These are phyloP conservation scores for Tridacna crocea DNA, from an alignment of 2,888 invertebrate species.

Conservation along the genomic window DNA sequence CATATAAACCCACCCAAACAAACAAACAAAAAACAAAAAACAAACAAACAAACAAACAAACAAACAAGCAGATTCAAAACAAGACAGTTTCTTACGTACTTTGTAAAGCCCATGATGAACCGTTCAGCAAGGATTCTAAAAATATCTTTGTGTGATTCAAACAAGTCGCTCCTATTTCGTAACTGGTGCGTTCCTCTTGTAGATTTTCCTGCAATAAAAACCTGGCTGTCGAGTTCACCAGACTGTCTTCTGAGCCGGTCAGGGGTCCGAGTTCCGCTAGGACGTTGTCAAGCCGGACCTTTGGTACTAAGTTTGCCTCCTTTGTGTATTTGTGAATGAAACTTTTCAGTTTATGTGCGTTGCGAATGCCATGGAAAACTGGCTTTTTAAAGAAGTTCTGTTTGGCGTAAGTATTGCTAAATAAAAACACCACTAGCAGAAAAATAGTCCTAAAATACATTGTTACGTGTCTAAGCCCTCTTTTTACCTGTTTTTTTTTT, in stretches of 20 bases:
- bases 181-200: background rate
- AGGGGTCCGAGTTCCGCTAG: constrained; percentile 10
- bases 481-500: too few species aligned
- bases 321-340: constrained; percentile 18
- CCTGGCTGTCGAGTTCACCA: background rate
- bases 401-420: background rate
- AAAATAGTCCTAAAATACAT: too few species aligned
- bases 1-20: too few species aligned
- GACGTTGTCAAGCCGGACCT: background rate
- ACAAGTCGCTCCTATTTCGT: constrained; percentile 24
- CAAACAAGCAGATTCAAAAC: too few species aligned
- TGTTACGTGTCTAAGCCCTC: too few species aligned
- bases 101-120: constrained; percentile 39
- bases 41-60: too few species aligned
- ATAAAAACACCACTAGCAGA: too few species aligned
- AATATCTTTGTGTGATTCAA: constrained; percentile 30
- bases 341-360: background rate
- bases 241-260: constrained; percentile 4
- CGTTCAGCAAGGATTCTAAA: constrained; percentile 19
- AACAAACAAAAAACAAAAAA: too few species aligned
- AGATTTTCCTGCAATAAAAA: background rate
- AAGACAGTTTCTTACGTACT: constrained; percentile 8
- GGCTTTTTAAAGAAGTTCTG: background rate
- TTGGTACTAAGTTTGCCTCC: background rate
- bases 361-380: background rate